Evolutionary conservation across 2,113 vertebrate species (phyloP), one percentile per base, ranked within the genome.

Genomic region (Diadophis punctatus): DNA sequence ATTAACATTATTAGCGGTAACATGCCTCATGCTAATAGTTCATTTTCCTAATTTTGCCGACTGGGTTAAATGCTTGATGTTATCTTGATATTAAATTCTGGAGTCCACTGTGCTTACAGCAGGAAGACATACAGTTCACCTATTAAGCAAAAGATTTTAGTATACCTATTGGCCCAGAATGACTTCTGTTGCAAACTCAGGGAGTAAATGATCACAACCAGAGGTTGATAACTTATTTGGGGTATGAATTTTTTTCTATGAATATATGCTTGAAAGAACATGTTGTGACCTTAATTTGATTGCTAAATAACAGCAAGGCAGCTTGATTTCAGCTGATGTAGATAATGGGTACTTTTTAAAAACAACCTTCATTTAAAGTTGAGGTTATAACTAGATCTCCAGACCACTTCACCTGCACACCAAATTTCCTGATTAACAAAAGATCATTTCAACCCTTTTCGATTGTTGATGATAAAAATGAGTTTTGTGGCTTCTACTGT

Each of bases 171-270:
- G 7, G 30, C 91, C 68, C 5, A 91, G 18, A 95, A 89, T 25
- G 58, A 87, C 80, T 93, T 93, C 91, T 53, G 39, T 91, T 86
- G 27, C 9, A 88, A 95, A 89, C 5, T 86, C 8, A 94, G 87
- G 94, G 43, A 87, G 48, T 90, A 92, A 92, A 90, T 94, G 90
- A 90, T 90, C 1, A 92, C 22, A 46, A 91, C 87, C 51, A 88
- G 3, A 30, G 8, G 30, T 53, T 51, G 30, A 52, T 91, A 93
- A 89, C 4, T 60, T 0, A 1, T 84, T 93, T 90, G n/a, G 52
- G 14, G 9, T 4, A 86, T 51, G 96, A 51, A 87, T 80, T 87
- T 85, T 68, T 80, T 88, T 55, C 25, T 63, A 80, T 63, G 43
- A 90, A 53, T 16, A 84, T 14, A 14, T 49, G n/a, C 55, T 85